Evolutionary conservation across 2,888 invertebrate genomes (phyloP).

Genomic region (Lepetodrilus schrolli): DNA sequence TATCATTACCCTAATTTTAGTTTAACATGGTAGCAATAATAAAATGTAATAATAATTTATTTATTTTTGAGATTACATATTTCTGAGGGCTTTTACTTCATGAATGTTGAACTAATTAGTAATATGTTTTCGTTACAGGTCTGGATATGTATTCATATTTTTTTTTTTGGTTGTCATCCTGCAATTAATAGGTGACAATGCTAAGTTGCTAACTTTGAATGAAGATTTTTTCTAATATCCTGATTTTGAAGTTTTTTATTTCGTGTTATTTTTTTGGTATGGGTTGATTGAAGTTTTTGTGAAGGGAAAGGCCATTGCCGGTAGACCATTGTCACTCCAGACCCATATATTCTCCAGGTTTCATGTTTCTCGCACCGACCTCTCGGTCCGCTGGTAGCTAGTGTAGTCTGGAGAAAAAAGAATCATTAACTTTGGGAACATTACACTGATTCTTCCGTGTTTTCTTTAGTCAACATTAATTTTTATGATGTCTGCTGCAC

Average conservation of each 20-base stretch:
- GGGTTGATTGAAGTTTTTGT: not conserved
- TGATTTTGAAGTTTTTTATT: not conserved
- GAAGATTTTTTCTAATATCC: not conserved
- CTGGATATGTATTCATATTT: not conserved
- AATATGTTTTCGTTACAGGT: not conserved
- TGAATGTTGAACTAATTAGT: not conserved
- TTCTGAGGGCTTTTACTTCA: too few relatives aligned
- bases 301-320: not conserved
- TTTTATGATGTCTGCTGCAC: conserved; percentile 18
- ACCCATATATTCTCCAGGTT: not conserved
- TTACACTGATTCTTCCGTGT: not conserved
- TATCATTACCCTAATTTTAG: too few relatives aligned
- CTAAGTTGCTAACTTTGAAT: not conserved
- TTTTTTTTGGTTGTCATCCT: too few relatives aligned
- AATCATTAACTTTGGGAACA: not conserved
- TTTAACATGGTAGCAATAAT: too few relatives aligned
- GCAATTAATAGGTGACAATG: conserved; percentile 1
- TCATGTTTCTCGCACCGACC: not conserved
- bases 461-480: not conserved
- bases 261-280: too few relatives aligned
- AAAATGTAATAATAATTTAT: too few relatives aligned
- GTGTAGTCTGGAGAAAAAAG: not conserved
- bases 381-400: not conserved
- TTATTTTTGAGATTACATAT: too few relatives aligned
- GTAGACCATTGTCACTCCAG: not conserved